Percentiles rank a stretch among this genome's conserved stretches.
phyloP scores from a whole-genome alignment of 1,140 invertebrate species.

The Amyelois transitella region DNA sequence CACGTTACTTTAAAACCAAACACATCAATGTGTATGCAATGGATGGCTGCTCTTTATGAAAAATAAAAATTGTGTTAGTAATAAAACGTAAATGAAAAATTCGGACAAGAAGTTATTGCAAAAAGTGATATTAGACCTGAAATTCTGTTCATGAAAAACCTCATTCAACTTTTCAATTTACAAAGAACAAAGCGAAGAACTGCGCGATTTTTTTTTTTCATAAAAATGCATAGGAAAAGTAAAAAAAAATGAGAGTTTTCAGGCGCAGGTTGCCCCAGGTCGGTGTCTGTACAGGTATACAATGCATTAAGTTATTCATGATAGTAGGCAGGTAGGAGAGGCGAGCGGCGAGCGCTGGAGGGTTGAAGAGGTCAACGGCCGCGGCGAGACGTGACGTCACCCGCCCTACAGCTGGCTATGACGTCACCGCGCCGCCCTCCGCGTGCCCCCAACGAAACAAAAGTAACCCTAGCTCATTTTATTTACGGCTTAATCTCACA shows the following conservation, averaged over 20 bases:
- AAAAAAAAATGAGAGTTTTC: conserved; percentile 9
- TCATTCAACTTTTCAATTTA: too few species aligned
- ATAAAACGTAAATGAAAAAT: too few species aligned
- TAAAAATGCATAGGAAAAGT: neutral
- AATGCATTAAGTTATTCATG: conserved; percentile 64
- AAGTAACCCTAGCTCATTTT: conserved; percentile 37
- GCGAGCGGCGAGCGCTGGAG: conserved; percentile 32
- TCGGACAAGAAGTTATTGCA: too few species aligned
- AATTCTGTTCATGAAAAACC: too few species aligned
- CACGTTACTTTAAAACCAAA: too few species aligned
- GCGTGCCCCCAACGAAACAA: conserved; percentile 38
- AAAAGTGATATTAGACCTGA: too few species aligned
- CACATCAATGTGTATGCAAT: too few species aligned
- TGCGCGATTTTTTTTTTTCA: neutral
- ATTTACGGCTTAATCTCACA: conserved; percentile 49
- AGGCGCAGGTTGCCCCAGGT: conserved; percentile 59
- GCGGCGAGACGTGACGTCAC: conserved; percentile 53
- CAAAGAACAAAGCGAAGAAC: neutral
- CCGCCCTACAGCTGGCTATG: conserved; percentile 67
- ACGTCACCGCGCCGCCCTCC: conserved; percentile 47
- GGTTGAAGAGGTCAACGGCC: conserved; percentile 55
- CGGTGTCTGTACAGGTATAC: conserved; percentile 36
- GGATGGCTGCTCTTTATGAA: too few species aligned
- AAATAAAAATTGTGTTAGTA: too few species aligned
- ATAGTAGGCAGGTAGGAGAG: conserved; percentile 33